These are phyloP conservation scores for Orthosia incerta DNA, from an alignment of 2,888 invertebrate species.

Conservation along the genomic window DNA sequence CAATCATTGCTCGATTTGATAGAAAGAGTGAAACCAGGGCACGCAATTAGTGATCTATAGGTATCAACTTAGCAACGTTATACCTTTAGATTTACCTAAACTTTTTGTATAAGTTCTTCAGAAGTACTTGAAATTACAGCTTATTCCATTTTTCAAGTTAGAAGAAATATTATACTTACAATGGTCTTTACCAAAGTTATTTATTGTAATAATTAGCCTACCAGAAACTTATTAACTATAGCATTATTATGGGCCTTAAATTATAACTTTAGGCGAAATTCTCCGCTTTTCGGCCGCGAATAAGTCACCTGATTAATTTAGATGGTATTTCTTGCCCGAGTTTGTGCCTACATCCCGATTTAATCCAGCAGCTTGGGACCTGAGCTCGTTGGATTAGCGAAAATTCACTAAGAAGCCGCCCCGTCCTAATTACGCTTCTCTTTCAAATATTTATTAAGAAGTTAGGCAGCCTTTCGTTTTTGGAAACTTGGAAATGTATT, in stretches of 20 bases:
- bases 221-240: neutral
- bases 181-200: neutral
- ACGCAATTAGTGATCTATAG: too few species aligned
- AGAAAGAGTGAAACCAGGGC: neutral
- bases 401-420: constrained; percentile 69
- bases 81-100: neutral
- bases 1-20: too few species aligned
- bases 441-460: constrained; percentile 72
- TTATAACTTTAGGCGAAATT: constrained; percentile 44
- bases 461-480: constrained; percentile 28
- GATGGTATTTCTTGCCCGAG: constrained; percentile 69
- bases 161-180: too few species aligned
- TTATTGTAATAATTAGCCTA: constrained; percentile 12
- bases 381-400: constrained; percentile 62
- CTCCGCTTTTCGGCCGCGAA: constrained; percentile 52
- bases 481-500: neutral
- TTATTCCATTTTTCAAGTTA: neutral
- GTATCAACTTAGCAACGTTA: too few species aligned
- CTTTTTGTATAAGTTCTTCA: neutral
- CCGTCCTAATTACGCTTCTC: constrained; percentile 68
- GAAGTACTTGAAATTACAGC: neutral
- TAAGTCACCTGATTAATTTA: constrained; percentile 77
- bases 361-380: constrained; percentile 61
- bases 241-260: constrained; percentile 38
- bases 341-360: constrained; percentile 61